Conservation (phyloP, 2,113 vertebrate genomes). For the Callopanchax toddi region DNA sequence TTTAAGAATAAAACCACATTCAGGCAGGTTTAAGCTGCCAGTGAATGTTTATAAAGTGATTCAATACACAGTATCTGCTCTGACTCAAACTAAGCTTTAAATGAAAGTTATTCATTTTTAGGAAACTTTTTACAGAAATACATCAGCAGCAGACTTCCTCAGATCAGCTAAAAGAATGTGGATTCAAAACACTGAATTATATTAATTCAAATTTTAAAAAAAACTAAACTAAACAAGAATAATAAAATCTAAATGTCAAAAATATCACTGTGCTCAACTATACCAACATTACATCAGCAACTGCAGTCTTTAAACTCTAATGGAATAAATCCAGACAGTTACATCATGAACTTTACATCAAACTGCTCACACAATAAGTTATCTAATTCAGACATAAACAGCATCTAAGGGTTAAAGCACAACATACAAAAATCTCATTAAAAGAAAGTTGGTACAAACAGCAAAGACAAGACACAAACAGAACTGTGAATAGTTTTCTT, state of each 20-base stretch:
- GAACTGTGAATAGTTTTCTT: slow-evolving; percentile 28
- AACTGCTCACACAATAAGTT: slow-evolving; percentile 51
- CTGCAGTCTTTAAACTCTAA: slow-evolving; percentile 19
- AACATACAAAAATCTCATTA: slow-evolving; percentile 41
- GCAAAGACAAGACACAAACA: slow-evolving; percentile 20
- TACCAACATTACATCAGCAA: slow-evolving; percentile 5
- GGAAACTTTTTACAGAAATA: not conserved
- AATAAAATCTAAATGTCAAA: too few species aligned
- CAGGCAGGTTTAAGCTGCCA: too few species aligned
- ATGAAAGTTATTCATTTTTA: not conserved
- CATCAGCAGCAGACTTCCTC: too few species aligned
- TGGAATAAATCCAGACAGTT: slow-evolving; percentile 24
- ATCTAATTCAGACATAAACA: slow-evolving; percentile 43
- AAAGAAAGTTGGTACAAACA: slow-evolving; percentile 30
- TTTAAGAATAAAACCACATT: too few species aligned
- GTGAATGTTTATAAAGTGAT: not conserved
- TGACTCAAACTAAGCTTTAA: not conserved
- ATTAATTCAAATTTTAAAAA: too few species aligned
- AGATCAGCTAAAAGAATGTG: too few species aligned
- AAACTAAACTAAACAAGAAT: too few species aligned
- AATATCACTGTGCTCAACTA: too few species aligned
- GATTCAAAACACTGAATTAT: too few species aligned
- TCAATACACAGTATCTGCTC: not conserved
- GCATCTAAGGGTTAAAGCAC: slow-evolving; percentile 36
- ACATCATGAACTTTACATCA: slow-evolving; percentile 24